Conservation (phyloP, 2,888 invertebrate genomes). For the Erpobdella octoculata region DNA sequence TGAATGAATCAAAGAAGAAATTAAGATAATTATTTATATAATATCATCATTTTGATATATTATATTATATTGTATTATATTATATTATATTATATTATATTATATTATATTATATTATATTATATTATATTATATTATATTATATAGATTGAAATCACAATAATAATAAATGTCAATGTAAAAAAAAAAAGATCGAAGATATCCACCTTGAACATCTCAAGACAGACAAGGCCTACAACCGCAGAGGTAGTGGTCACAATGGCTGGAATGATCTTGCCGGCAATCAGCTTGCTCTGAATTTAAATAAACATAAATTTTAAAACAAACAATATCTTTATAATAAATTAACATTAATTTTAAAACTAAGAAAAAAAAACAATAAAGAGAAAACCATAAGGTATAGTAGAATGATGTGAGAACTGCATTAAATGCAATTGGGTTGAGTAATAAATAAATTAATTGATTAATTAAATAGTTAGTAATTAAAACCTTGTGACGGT, state of each 20-base stretch:
- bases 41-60: no score
- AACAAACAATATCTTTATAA: background rate
- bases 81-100: no score
- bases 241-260: conserved; percentile 98
- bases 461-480: no score
- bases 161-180: background rate
- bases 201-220: conserved; percentile 65
- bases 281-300: conserved; percentile 67
- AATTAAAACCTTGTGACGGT: conserved; percentile 70
- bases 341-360: background rate
- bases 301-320: conserved; percentile 33
- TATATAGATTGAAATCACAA: background rate
- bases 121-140: background rate
- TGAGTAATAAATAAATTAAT: no score
- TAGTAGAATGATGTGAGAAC: no score
- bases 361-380: no score
- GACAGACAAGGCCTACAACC: conserved; percentile 82
- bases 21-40: background rate
- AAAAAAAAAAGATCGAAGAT: background rate
- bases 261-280: conserved; percentile 97
- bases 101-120: background rate
- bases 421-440: background rate
- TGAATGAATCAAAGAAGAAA: conserved; percentile 57
- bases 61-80: no score
- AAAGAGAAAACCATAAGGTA: background rate